These are phyloP conservation scores for Protobothrops flavoviridis DNA, from an alignment of 2,113 vertebrate species.

Conservation along the genomic window DNA sequence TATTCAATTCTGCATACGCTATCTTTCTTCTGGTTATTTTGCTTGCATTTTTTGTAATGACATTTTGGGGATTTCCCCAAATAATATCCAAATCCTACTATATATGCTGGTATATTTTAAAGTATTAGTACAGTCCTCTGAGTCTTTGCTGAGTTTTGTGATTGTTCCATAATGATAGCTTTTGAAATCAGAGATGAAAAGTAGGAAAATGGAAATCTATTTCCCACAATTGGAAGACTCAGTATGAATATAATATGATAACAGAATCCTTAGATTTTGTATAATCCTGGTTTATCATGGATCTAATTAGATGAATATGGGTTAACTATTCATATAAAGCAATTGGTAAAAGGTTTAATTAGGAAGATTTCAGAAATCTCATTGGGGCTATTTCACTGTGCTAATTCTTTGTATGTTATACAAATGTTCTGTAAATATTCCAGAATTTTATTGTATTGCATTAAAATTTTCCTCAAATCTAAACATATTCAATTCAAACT, in stretches of 20 bases:
- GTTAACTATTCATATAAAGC: conserved; percentile 27
- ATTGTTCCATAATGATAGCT: not conserved
- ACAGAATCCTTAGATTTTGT: not conserved
- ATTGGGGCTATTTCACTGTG: conserved; percentile 33
- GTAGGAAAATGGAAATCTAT: not conserved
- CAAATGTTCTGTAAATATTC: conserved; percentile 25
- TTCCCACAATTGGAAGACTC: not conserved
- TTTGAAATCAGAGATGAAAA: not conserved
- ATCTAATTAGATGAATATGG: not conserved
- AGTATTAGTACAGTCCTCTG: not conserved
- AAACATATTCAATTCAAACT: conserved; percentile 30
- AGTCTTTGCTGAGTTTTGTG: not conserved
- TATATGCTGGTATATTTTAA: not conserved
- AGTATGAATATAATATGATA: not conserved
- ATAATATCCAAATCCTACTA: not conserved
- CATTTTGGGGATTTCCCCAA: not conserved
- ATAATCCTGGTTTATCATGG: not conserved
- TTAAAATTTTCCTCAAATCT: conserved; percentile 34
- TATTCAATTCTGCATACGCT: not conserved
- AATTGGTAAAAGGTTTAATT: conserved; percentile 27
- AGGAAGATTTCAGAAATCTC: conserved; percentile 33
- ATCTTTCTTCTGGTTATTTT: not conserved
- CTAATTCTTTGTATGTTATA: conserved; percentile 27
- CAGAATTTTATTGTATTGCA: conserved; percentile 13
- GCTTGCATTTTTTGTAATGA: not conserved